Conservation (phyloP, 2,797 vertebrate genomes). For the Myiotriccus ornatus region DNA sequence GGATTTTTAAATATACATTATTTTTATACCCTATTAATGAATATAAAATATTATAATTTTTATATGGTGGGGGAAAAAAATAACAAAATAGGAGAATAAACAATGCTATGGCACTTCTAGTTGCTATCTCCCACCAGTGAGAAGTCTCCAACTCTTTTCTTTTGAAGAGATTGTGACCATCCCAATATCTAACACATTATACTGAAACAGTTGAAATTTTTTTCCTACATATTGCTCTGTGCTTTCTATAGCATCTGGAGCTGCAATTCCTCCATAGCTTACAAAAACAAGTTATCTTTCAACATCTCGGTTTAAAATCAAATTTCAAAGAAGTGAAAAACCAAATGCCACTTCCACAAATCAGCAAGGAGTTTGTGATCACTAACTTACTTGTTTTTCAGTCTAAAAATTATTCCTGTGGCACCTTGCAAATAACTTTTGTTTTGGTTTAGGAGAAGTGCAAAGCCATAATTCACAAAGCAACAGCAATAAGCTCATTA, state of each 20-base stretch:
- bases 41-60: not conserved
- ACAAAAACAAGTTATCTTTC: not conserved
- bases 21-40: not conserved
- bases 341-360: not conserved
- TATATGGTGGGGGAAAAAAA: not conserved
- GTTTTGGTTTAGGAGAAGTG: conserved; percentile 12
- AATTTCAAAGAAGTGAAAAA: not conserved
- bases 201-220: not conserved
- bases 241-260: not conserved
- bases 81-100: not conserved
- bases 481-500: conserved; percentile 26
- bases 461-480: conserved; percentile 11
- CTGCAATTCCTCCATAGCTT: not conserved
- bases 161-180: not conserved
- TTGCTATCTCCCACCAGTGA: not conserved
- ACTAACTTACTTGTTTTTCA: not conserved
- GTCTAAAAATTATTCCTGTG: not conserved
- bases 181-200: not conserved
- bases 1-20: not conserved
- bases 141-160: not conserved
- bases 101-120: not conserved
- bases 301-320: not conserved
- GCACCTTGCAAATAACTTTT: not conserved
- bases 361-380: not conserved
- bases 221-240: not conserved